Evolutionary conservation across 2,113 vertebrate species (phyloP), one percentile per base, ranked within the genome.

Genomic region (Vulpes lagopus): DNA sequence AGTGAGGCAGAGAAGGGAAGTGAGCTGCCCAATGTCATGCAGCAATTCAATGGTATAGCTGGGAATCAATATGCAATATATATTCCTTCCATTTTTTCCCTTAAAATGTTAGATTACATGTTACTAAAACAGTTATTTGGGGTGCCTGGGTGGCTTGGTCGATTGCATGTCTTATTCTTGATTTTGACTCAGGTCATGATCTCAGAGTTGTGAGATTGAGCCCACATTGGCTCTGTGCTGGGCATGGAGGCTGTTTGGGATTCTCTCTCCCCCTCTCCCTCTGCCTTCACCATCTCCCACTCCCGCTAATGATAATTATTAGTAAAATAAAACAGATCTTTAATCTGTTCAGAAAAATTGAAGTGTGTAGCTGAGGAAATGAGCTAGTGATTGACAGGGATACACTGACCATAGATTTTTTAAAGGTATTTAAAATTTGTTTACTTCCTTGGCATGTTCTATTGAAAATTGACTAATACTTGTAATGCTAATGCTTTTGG

Each of bases 331-430:
- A 81, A 57, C 4, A 59, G 38, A 27, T 74, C 71, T 49, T 74
- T 49, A 49, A 49, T 14, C 23, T 94, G 89, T 94, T 85, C 27
- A 82, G 53, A 79, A 89, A 97, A 92, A 92, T 76, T 53, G 4
- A 86, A 62, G 19, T 55, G 23, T 80, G 38, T 83, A 79, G 23
- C 23, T 55, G 25, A 86, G 38, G 32, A 87, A 86, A 80, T 92
- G 25, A 71, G 55, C 55, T 27, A 32, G 23, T 55, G 53, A 80
- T 4, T 51, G 32, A 32, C 20, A 81, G 17, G 25, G 23, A 62
- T 55, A 64, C 73, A 55, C 14, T 87, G n/a, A 76, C 14, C 25
- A 30, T 64, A 69, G 38, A 62, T 49, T 94, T 91, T 91, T 27
- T 17, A 93, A 89, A 92, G 80, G 25, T 51, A 64, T 73, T 86